These are phyloP conservation scores for Drosophila nr. perissopoda DNA, from an alignment of 2,888 invertebrate genomes.

Conservation along the genomic window DNA sequence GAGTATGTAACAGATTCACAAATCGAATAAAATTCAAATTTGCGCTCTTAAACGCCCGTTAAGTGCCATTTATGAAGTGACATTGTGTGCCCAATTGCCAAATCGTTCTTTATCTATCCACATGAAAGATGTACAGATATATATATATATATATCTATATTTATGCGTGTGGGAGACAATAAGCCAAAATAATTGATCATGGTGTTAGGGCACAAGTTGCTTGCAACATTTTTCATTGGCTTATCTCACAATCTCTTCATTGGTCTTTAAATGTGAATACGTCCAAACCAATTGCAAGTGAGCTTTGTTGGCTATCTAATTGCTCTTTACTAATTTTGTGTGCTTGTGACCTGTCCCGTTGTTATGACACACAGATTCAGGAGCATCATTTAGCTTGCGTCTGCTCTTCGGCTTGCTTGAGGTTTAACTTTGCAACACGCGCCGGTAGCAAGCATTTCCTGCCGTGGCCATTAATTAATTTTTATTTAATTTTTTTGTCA, in stretches of 20 bases:
- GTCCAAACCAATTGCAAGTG: constrained; percentile 5
- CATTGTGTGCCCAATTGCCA: constrained; percentile 21
- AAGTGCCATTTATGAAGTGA: constrained; percentile 25
- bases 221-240: not conserved
- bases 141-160: not conserved
- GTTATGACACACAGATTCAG: not conserved
- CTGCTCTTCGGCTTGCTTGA: too few relatives aligned
- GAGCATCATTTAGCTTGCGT: constrained; percentile 1
- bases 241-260: not conserved
- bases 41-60: constrained; percentile 15
- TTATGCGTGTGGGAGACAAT: not conserved
- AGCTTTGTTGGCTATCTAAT: constrained; percentile 17
- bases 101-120: constrained; percentile 34
- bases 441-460: constrained; percentile 8
- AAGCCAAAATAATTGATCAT: constrained; percentile 2
- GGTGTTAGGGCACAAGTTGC: not conserved
- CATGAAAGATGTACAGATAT: not conserved
- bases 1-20: constrained; percentile 16
- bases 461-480: not conserved
- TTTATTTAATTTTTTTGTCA: not conserved
- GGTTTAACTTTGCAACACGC: constrained; percentile 1
- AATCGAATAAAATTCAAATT: constrained; percentile 14
- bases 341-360: not conserved
- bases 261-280: not conserved
- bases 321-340: not conserved